phyloP scores from a whole-genome alignment of 1,140 invertebrate species.

The Latrodectus geometricus region DNA sequence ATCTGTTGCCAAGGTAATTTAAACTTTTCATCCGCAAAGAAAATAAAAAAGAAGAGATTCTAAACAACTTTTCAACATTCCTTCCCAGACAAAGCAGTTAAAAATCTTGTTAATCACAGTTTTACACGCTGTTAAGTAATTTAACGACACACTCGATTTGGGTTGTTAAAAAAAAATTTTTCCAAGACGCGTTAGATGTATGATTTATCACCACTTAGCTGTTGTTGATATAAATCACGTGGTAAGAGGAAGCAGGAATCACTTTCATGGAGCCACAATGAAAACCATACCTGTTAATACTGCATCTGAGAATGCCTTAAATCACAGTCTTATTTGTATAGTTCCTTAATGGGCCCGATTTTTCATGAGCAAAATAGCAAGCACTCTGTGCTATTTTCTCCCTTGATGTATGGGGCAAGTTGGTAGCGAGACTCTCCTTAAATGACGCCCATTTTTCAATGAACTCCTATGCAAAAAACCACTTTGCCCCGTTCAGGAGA shows the following conservation, averaged over 20 bases:
- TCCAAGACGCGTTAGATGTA: background rate
- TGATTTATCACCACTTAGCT: too few species aligned
- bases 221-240: too few species aligned
- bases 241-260: background rate
- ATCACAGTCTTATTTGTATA: conserved; percentile 23
- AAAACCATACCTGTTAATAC: conserved; percentile 14
- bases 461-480: conserved; percentile 23
- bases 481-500: background rate
- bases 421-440: background rate
- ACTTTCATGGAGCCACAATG: background rate
- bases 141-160: conserved; percentile 1
- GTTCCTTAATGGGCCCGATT: background rate
- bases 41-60: too few species aligned
- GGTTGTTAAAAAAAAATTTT: background rate
- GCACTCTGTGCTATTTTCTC: conserved; percentile 9
- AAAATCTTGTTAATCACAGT: conserved; percentile 17
- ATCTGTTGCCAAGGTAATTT: too few species aligned
- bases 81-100: background rate
- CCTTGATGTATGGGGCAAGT: conserved; percentile 16
- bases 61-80: too few species aligned
- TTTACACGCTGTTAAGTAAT: conserved; percentile 26
- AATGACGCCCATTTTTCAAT: conserved; percentile 39
- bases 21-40: too few species aligned
- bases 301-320: conserved; percentile 1
- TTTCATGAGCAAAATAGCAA: background rate